Conservation (phyloP, 2,888 invertebrate genomes). For the Epirrhoe tristata region DNA sequence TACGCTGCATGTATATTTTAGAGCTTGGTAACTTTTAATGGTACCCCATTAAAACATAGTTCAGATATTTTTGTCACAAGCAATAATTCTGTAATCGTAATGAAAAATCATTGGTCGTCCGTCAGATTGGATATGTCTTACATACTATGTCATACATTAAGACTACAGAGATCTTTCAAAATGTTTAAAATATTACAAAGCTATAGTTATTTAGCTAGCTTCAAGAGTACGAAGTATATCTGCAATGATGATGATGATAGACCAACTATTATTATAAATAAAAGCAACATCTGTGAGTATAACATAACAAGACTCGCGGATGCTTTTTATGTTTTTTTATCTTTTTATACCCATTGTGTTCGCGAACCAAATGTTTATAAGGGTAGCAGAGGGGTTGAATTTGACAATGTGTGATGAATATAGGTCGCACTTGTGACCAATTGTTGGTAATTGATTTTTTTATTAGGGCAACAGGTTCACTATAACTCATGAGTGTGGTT, state of each 20-base stretch:
- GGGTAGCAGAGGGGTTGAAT: conserved; percentile 65
- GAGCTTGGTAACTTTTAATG: too few relatives aligned
- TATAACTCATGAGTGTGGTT: conserved; percentile 19
- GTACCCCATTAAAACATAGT: too few relatives aligned
- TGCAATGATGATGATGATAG: background rate
- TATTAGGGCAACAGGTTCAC: conserved; percentile 66
- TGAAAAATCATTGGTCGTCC: too few relatives aligned
- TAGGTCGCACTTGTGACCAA: conserved; percentile 77
- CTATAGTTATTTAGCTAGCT: too few relatives aligned
- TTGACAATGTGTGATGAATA: conserved; percentile 60
- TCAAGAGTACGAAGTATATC: background rate
- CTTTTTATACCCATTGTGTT: conserved; percentile 75
- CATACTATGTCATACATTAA: too few relatives aligned
- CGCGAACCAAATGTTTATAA: conserved; percentile 79
- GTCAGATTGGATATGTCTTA: too few relatives aligned
- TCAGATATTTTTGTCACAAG: too few relatives aligned
- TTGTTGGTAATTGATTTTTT: conserved; percentile 77
- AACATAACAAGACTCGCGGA: conserved; percentile 83
- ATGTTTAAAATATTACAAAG: too few relatives aligned
- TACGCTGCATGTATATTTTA: background rate
- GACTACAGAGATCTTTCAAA: too few relatives aligned
- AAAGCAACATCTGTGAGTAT: conserved; percentile 74
- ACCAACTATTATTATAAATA: background rate
- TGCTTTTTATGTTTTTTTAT: conserved; percentile 77
- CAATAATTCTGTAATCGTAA: too few relatives aligned